Conservation (phyloP, 37 sponge, comb jelly and placozoan genomes). For the Chondrilla cf. caribensis region DNA sequence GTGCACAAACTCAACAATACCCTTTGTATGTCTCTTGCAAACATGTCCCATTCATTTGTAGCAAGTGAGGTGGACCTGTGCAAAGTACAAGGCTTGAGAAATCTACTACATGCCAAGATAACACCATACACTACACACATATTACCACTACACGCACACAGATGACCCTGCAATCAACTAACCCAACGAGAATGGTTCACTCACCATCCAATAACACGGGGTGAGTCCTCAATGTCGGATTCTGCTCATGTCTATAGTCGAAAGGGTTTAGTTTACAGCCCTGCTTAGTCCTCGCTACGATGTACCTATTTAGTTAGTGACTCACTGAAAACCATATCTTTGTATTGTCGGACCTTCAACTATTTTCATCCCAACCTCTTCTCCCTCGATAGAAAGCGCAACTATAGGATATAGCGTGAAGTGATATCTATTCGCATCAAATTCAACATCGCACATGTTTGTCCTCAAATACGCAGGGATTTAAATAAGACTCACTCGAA, state of each 20-base stretch:
- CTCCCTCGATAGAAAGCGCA: background rate
- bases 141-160: background rate
- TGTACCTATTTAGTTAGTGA: no score
- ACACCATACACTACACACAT: background rate
- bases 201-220: constrained; percentile 30
- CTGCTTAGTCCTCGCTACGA: no score
- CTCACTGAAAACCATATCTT: constrained; percentile 16
- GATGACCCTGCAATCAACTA: background rate
- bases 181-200: background rate
- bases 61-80: constrained; percentile 51
- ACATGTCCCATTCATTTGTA: constrained; percentile 33
- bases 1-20: no score
- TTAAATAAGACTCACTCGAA: no score
- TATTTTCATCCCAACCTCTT: constrained; percentile 43
- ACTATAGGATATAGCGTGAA: no score
- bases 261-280: no score
- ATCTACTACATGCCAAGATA: background rate
- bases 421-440: no score
- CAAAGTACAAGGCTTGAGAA: background rate
- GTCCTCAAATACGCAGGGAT: no score
- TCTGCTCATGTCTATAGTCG: background rate
- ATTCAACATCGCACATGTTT: no score
- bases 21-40: background rate
- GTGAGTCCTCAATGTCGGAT: constrained; percentile 1
- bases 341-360: constrained; percentile 38